Base-by-base conservation (phyloP, 2,797 vertebrate species). In the Tympanoctomys barrerae region DNA sequence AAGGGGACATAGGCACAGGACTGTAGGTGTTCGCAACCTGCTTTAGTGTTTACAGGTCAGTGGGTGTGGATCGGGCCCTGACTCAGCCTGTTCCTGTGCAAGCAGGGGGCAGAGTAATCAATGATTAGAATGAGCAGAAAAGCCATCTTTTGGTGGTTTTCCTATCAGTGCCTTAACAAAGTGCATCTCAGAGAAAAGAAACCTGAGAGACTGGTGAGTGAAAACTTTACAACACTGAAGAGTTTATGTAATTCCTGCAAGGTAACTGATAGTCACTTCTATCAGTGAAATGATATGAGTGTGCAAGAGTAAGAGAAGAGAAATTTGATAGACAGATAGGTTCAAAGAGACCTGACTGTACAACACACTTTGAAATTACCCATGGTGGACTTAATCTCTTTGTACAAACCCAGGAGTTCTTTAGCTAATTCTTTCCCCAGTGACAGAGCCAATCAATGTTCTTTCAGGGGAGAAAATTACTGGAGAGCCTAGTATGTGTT, bases 401-500 rank as follows among this genome's bases (percentile, higher is more conserved):
- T 28, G 71, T 70, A 28, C 82, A 97, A 96, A 97, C 90, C 97
- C 93, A 92, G 96, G 94, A 96, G 94, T 97, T 95, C 95, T 97
- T 96, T 96, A 95, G 97, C 89, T 97, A 96, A 97, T 97, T 97
- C 96, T 98, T 98, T 98, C 98, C 81, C 94, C 95, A 96, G 87
- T 91, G 93, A 97, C 96, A 94, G 97, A 98, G 95, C 98, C 98
- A 98, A 97, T 97, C 96, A 98, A 78, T 42, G 97, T 86, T 97
- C 96, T 98, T 98, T 97, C 98, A 98, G 97, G 96, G 92, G 96
- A 98, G 96, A 98, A 98, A 98, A 98, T 98, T 98, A 98, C 97
- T 97, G 95, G 94, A 94, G 97, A 98, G 98, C 97, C 98, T 98
- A 97, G 97, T 98, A 98, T 98, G 98, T 98, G 97, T 98, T 98